phyloP scores from a whole-genome alignment of 2,888 invertebrate genomes.

The Alviniconcha strummeri region DNA sequence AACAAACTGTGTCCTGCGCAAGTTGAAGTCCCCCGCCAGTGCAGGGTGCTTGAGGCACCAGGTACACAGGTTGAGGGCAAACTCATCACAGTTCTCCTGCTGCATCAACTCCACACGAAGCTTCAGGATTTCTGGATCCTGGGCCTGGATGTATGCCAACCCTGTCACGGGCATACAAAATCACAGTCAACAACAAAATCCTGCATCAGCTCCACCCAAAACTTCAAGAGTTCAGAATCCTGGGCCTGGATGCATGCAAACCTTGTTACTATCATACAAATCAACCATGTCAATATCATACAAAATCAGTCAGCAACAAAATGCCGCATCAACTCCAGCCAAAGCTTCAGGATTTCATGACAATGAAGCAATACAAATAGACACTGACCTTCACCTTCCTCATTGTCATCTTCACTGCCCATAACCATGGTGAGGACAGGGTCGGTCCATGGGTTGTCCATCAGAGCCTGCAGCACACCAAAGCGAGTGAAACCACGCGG shows the following conservation, averaged over 20 bases:
- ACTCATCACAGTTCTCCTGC: constrained; percentile 70
- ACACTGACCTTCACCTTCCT: constrained; percentile 51
- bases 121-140: constrained; percentile 63
- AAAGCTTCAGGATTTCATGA: too few species aligned
- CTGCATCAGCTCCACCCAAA: neutral
- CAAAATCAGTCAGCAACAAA: too few species aligned
- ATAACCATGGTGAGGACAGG: constrained; percentile 66
- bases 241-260: too few species aligned
- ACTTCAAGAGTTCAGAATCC: too few species aligned
- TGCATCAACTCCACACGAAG: constrained; percentile 70
- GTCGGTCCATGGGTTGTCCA: constrained; percentile 68
- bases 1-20: constrained; percentile 62
- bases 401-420: constrained; percentile 60
- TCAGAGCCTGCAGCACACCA: constrained; percentile 53
- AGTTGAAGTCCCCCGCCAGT: constrained; percentile 60
- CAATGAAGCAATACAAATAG: neutral
- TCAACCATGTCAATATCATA: too few species aligned
- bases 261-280: too few species aligned
- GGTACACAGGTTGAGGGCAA: constrained; percentile 69
- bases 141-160: constrained; percentile 52
- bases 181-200: too few species aligned
- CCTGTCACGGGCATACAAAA: constrained; percentile 18
- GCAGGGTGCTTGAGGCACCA: constrained; percentile 65
- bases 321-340: too few species aligned
- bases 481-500: constrained; percentile 55